A percentile compares a stretch with the other conserved stretches of the same genome.
phyloP scores from a whole-genome alignment of 1,140 invertebrate species.

The Patella vulgata region DNA sequence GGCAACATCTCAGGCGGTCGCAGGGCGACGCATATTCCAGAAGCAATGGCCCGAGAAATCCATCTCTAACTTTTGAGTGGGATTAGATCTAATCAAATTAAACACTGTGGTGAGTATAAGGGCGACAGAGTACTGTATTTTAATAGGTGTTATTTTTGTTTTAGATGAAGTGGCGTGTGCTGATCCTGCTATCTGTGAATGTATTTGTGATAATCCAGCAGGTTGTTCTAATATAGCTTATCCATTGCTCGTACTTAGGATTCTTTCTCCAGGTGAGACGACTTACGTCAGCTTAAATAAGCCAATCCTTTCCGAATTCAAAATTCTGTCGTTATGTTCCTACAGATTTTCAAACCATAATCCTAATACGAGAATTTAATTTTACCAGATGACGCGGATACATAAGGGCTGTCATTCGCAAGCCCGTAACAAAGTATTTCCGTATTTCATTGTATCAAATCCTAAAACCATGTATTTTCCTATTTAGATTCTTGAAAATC shows the following conservation, averaged over 20 bases:
- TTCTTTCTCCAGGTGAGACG: conserved; percentile 61
- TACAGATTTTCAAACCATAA: not conserved
- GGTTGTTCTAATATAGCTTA: conserved; percentile 71
- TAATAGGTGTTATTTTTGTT: no score
- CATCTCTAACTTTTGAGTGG: no score
- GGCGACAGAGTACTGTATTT: no score
- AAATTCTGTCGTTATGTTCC: not conserved
- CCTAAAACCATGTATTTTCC: no score
- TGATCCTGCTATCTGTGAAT: conserved; percentile 63
- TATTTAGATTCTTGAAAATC: no score
- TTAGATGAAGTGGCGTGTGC: conserved; percentile 67
- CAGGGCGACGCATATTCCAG: not conserved
- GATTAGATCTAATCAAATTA: no score
- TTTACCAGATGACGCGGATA: no score
- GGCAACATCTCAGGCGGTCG: not conserved
- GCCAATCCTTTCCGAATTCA: not conserved
- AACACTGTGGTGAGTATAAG: no score
- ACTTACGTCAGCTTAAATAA: not conserved
- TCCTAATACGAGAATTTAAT: not conserved
- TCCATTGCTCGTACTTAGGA: conserved; percentile 67
- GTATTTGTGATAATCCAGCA: conserved; percentile 64
- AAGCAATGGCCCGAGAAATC: no score
- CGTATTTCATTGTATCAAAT: no score
- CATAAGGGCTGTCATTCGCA: no score
- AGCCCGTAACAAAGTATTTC: no score